Evolutionary conservation across 2,113 vertebrate genomes (phyloP).

Genomic region (Thalassarche chlororhynchos): DNA sequence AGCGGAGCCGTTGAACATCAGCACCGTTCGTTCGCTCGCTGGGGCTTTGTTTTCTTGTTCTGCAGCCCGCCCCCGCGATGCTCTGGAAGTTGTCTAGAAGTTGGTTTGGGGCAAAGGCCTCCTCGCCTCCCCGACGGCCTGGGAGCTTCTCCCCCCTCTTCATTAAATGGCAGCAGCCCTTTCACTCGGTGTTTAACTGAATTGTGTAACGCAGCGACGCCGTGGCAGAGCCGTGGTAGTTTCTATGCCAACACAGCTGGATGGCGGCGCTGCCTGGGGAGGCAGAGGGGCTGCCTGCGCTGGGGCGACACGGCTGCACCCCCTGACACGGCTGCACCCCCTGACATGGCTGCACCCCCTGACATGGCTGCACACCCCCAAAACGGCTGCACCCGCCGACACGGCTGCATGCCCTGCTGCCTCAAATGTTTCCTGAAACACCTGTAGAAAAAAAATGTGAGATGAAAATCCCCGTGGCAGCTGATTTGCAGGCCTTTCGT

Average conservation of each 20-base stretch:
- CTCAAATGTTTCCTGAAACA: neutral
- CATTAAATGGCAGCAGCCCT: neutral
- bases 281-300: neutral
- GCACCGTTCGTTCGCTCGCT: accelerated
- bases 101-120: neutral
- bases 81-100: neutral
- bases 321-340: neutral
- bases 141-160: neutral
- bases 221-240: neutral
- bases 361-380: neutral
- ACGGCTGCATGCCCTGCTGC: neutral
- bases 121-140: accelerated
- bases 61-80: neutral
- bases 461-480: neutral
- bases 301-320: neutral
- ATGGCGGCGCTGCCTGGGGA: neutral
- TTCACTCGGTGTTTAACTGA: neutral
- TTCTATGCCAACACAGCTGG: constrained; percentile 62
- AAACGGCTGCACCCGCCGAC: neutral
- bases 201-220: neutral
- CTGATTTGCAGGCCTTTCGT: accelerated
- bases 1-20: neutral
- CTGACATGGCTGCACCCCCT: neutral
- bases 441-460: accelerated
- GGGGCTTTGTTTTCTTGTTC: neutral